Evolutionary conservation across 2,797 vertebrate genomes (phyloP).

Genomic region (Hypotaenidia okinawae): DNA sequence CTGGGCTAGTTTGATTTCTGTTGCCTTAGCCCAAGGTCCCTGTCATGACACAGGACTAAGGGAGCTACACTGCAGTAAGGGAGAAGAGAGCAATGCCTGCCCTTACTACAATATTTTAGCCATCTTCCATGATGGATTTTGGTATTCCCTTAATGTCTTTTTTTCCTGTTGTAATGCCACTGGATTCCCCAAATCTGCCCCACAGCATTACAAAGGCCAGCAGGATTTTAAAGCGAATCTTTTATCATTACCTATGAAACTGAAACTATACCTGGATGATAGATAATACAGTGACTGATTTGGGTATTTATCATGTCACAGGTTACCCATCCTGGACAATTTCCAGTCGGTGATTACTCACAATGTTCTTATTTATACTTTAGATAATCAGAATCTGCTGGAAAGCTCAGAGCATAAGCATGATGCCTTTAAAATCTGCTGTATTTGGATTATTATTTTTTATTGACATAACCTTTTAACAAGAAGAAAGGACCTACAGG

Average conservation of each 20-base stretch:
- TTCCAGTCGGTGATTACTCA: neutral
- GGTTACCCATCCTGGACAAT: neutral
- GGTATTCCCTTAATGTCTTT: neutral
- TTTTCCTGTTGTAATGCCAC: neutral
- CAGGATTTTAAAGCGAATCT: neutral
- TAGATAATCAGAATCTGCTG: neutral
- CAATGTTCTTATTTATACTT: neutral
- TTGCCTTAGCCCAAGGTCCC: neutral
- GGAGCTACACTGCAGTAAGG: neutral
- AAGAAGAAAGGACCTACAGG: neutral
- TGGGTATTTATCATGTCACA: neutral
- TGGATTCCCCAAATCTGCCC: neutral
- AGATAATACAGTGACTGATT: neutral
- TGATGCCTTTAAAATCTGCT: neutral
- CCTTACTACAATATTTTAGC: neutral
- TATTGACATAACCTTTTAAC: constrained; percentile 1
- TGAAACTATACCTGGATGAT: neutral
- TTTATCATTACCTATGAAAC: neutral
- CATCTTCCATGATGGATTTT: neutral
- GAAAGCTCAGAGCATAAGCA: neutral
- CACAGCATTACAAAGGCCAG: neutral
- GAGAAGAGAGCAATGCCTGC: neutral
- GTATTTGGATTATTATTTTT: neutral
- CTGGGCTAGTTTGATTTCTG: neutral
- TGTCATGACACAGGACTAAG: neutral